Evolutionary conservation across 1,140 invertebrate genomes (phyloP), one percentile per base, ranked within the genome.

Genomic region (Oscheius sp.): DNA sequence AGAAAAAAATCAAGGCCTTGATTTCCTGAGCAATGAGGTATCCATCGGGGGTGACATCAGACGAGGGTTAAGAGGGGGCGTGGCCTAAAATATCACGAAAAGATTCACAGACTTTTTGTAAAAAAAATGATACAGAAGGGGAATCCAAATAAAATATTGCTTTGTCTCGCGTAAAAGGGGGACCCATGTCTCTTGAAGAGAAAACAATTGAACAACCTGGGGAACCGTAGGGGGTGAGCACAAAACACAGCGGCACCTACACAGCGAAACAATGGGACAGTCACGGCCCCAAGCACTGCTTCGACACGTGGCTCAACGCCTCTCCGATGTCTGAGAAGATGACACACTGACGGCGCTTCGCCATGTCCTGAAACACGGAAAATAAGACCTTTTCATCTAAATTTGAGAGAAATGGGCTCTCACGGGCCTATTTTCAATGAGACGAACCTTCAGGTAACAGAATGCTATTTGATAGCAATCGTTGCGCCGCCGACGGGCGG

Each of bases 381-480:
- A 18, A 32, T 31, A 18, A 45, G 23, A 0, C 29, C 29, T 31
- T 59, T 28, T 28, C 23, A 15, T 59, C 55, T 15, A 1, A 59
- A 15, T 45, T 45, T 45, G 42, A n/a, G 66, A 49, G 38, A 68
- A 68, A 38, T 35, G 7, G 31, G 28, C 26, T 66, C 42, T 3
- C 59, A 31, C 3, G 18, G 34, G n/a, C 13, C 18, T 23, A 68
- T 18, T 68, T 20, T 18, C 4, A 36, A 45, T 31, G 29, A 59
- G 23, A 23, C 20, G 31, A 38, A 70, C 68, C 59, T 83, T 83
- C 7, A 83, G 70, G 68, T 83, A 83, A 29, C 80, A 76, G 61
- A 82, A 83, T 2, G 81, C 81, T 68, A 83, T 82, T 28, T 67
- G 46, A 62, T 82, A 82, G 52, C 79, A 79, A 63, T 84, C 82